A percentile compares a stretch with the other conserved stretches of the same genome.
Evolutionary conservation across 2,113 vertebrate genomes (phyloP).

Genomic region (Oncorhynchus kisutch): DNA sequence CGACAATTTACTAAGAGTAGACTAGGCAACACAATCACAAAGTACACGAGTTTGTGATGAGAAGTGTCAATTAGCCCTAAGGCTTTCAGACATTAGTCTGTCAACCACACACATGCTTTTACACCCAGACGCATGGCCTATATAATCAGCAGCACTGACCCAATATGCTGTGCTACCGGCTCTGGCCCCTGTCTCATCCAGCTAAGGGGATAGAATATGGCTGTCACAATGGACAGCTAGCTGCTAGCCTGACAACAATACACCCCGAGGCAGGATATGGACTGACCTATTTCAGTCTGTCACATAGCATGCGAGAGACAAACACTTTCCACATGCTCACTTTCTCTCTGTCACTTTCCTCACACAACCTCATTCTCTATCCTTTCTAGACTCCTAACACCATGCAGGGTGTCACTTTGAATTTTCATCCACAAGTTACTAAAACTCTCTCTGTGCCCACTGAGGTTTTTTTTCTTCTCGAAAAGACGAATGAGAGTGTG

Average conservation of each 20-base stretch:
- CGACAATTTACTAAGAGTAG: neutral
- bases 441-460: neutral
- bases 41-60: constrained; percentile 10
- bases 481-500: neutral
- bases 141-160: constrained; percentile 38
- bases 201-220: constrained; percentile 35
- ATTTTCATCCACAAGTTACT: neutral
- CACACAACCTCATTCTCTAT: neutral
- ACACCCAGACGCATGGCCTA: constrained; percentile 39
- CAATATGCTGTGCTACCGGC: constrained; percentile 20
- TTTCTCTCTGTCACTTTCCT: neutral
- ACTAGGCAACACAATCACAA: neutral
- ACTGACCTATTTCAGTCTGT: constrained; percentile 50
- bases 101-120: constrained; percentile 19
- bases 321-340: neutral
- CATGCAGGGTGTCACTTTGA: neutral
- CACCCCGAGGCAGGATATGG: constrained; percentile 35
- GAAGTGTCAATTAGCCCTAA: constrained; percentile 36
- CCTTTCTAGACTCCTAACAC: neutral
- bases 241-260: constrained; percentile 24
- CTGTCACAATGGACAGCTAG: constrained; percentile 42
- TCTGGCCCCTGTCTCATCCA: constrained; percentile 43
- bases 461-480: neutral
- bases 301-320: constrained; percentile 12
- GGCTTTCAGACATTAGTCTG: constrained; percentile 37